Evolutionary conservation across 2,113 vertebrate genomes (phyloP), one percentile per base, ranked within the genome.

Genomic region (Neodontobutis hainanensis): DNA sequence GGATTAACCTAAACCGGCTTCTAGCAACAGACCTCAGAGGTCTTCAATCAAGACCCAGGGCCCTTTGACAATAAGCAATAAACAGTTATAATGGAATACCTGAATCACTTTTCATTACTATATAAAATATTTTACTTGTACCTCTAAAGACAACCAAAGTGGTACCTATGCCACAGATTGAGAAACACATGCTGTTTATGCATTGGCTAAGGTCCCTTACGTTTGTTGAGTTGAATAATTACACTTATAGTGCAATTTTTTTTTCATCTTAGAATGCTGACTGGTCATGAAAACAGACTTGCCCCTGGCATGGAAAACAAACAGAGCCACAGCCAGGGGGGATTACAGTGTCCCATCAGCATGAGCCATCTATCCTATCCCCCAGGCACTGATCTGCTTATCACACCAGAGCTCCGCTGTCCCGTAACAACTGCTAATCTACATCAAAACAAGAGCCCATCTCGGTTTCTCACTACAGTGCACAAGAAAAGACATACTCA

Each of bases 401-500:
- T 75, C 70, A 65, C 49, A 58, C 16, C 45, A 43, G 58, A 49
- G 15, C 35, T 35, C 47, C 32, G 36, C 34, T 10, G 16, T 60
- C 64, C n/a, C 8, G n/a, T 55, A 58, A 55, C 47, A 56, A 52
- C 32, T 38, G 65, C 55, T 50, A 67, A 78, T 80, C 85, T 81
- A 14, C 65, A 80, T 61, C 79, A 65, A 70, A 83, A 80, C 68
- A 82, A 60, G 27, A 46, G 8, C 16, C 14, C 51, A 58, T 55
- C 8, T 36, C 46, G 44, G 5, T 43, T 40, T 70, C 4, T 46
- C 43, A 62, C 57, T 3, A 2, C 3, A n/a, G 53, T 51, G 40
- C 45, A 43, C 7, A 59, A 35, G 46, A 42, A 78, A 75, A 80
- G 85, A 74, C 3, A 19, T 0, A 35, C 79, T 84, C 62, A 82